Evolutionary conservation across 2,113 vertebrate genomes (phyloP).

Genomic region (Baryphthengus martii): DNA sequence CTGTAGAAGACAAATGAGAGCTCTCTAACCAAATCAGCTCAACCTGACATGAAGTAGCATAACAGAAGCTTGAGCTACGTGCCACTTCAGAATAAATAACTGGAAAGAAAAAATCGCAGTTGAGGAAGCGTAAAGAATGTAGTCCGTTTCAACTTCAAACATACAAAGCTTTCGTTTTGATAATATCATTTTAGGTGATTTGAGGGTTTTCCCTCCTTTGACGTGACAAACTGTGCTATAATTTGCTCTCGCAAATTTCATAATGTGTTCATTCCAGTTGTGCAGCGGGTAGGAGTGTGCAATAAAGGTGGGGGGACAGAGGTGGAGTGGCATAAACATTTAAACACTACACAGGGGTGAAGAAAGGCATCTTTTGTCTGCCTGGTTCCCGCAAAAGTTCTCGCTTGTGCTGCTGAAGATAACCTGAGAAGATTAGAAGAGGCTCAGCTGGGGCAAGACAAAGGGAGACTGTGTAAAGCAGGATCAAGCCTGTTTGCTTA

Average conservation of each 20-base stretch:
- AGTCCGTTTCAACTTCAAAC: background rate
- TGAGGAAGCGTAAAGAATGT: background rate
- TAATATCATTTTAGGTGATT: background rate
- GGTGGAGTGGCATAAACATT: constrained; percentile 63
- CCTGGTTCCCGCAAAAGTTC: constrained; percentile 53
- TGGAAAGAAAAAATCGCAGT: background rate
- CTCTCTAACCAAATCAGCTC: background rate
- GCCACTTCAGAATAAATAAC: background rate
- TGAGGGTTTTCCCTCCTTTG: background rate
- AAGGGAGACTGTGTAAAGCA: constrained; percentile 69
- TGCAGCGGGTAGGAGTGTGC: background rate
- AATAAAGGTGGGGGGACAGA: constrained; percentile 3
- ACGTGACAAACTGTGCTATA: background rate
- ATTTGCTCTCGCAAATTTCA: background rate
- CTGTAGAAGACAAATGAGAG: background rate
- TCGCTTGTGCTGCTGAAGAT: constrained; percentile 64
- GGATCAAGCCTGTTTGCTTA: constrained; percentile 71
- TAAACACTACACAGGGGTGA: constrained; percentile 34
- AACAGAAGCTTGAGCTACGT: background rate
- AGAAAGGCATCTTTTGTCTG: constrained; percentile 71
- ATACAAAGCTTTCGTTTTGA: background rate
- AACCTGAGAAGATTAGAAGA: constrained; percentile 68
- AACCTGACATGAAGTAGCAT: background rate
- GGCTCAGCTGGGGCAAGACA: constrained; percentile 61
- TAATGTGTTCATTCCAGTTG: background rate